Evolutionary conservation across 1,140 invertebrate genomes (phyloP), one percentile per base, ranked within the genome.

Genomic region (Drosophila insularis): DNA sequence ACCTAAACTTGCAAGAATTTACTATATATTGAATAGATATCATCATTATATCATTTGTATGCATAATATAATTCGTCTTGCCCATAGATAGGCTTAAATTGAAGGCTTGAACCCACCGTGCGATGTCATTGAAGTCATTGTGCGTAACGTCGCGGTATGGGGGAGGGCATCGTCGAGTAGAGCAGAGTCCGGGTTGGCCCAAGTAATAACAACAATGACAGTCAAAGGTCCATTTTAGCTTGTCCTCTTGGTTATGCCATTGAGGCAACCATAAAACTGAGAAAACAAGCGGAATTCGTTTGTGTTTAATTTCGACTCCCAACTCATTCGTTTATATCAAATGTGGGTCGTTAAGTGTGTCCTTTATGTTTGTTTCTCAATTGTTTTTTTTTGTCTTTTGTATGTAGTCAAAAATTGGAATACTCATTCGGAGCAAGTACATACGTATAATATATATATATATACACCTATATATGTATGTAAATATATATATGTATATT

Each of bases 291-390:
- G 70, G 71, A 81, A 81, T 78, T 50, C 43, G 43, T 50, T 50
- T 50, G 67, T 74, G 58, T 81, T 80, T 78, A 78, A 85, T 86
- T 78, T 74, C 62, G 23, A 46, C 13, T 23, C 39, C 19, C 39
- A 19, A 14, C 73, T 61, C 72, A 53, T 59, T 53, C 73, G 43
- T 50, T 50, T 21, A 50, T 50, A 50, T 50, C 73, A 21, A 62
- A 46, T 35, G 35, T 39, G 56, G 56, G 71, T 74, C 71, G 71
- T 74, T 74, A 74, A 74, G 72, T 74, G 72, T 46, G 43, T 43
- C 50, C 32, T 35, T 50, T 6, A 14, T 63, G 35, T 39, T 39
- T 53, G 31, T 11, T 54, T 14, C 37, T 17, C 55, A 74, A 74
- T 74, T 56, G 63, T 64, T 74, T 68, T 68, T 56, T 56, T 74